Evolutionary conservation across 92 coral and sea anemone genomes (phyloP).

Genomic region (Paramuricea clavata): DNA sequence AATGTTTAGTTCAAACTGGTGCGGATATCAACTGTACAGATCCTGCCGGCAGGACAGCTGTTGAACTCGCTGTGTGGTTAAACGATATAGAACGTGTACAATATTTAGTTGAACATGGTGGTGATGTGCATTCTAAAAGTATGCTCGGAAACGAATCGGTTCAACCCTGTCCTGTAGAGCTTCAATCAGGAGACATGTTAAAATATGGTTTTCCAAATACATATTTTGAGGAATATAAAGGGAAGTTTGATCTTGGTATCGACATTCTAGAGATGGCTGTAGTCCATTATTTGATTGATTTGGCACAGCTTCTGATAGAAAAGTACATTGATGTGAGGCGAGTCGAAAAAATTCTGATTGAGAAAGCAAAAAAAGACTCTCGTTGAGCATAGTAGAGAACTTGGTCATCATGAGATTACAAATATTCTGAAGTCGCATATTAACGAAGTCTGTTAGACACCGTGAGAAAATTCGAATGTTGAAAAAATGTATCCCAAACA

Average conservation of each 20-base stretch:
- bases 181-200: too few relatives aligned
- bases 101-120: too few relatives aligned
- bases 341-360: background rate
- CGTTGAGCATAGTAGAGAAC: background rate
- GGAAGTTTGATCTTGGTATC: background rate
- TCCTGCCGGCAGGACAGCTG: too few relatives aligned
- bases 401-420: background rate
- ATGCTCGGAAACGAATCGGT: background rate
- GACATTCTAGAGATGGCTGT: background rate
- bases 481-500: background rate
- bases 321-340: background rate
- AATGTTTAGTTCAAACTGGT: too few relatives aligned
- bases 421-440: background rate
- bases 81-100: too few relatives aligned
- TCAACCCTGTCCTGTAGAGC: too few relatives aligned
- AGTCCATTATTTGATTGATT: too few relatives aligned
- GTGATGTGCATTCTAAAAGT: too few relatives aligned
- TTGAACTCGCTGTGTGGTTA: too few relatives aligned
- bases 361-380: background rate
- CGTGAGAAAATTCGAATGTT: background rate
- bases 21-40: too few relatives aligned
- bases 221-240: too few relatives aligned
- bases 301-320: background rate
- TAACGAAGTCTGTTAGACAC: background rate
- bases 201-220: too few relatives aligned